Evolutionary conservation across 2,888 invertebrate genomes (phyloP), one percentile per base, ranked within the genome.

Genomic region (Agelastica alni): DNA sequence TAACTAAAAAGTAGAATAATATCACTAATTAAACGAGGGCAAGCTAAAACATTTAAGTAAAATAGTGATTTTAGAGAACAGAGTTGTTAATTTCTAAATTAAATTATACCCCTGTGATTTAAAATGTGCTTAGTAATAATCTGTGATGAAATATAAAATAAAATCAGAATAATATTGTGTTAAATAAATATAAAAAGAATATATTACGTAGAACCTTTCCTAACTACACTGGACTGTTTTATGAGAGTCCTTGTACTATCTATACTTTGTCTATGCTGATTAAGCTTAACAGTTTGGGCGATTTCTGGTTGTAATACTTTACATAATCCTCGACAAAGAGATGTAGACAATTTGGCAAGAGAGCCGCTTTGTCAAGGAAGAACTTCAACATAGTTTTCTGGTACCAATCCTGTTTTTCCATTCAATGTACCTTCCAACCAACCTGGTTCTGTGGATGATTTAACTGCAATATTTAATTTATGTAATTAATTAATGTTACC

Each of bases 371-470:
- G 77, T 83, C 81, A 89, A 65, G 89, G 88, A 72, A 91, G 82
- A 68, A 88, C 84, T 81, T 96, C 95, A 53, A 96, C 95, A 79
- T 97, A 97, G 81, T 97, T 97, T 78, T 93, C 93, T 58, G 96
- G 96, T 77, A 97, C 91, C 62, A 97, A 84, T 43, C 97, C 96
- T 42, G 88, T 88, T 79, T 89, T 89, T 56, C 96, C 96, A 77
- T 93, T 89, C 64, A 97, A 81, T 47, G 91, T 90, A 61, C 98
- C 98, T 77, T 96, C 94, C 71, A 98, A 81, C 98, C 98, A 98
- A 66, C 98, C 97, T 13, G 96, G 96, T 79, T 98, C 98, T 72
- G 91, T 87, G 16, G 96, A 96, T 64, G 87, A 84, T 70, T 89
- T 87, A 56, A 94, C 94, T 94, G 78, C 44, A 81, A 80, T 52